Base-by-base conservation (phyloP, 1,140 invertebrate species). In the Chironomus tepperi region DNA sequence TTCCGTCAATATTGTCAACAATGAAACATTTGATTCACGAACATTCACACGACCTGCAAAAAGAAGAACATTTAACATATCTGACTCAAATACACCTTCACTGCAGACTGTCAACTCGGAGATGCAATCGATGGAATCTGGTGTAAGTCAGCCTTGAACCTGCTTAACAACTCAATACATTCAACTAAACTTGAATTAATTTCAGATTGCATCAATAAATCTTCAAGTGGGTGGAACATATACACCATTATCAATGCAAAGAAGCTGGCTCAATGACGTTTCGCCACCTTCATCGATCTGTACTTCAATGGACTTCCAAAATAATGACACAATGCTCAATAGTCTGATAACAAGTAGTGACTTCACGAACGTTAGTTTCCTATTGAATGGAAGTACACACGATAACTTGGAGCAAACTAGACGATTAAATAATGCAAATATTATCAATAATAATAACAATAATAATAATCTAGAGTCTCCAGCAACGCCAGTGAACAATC, bases 281-380 rank as follows among this genome's bases (percentile, higher is more conserved):
- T 82, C 81, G 19, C 81, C 81, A n/a, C 73, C 73, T 7, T 79
- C 79, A 43, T 81, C 80, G 10, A 80, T 81, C 76, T 80, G 78
- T 10, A 43, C 74, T 1, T 76, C 77, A 64, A 78, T 78, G 73
- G 80, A 80, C 42, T 70, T 70, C 65, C 65, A 70, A 12, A 18
- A 70, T 21, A 70, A 70, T 70, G 65, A 70, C 18, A 75, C 77
- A 6, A 82, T 82, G 81, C 81, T 80, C 74, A 82, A 78, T 70
- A 81, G 80, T 1, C 75, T 82, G 0, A 81, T 82, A n/a, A 81
- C 78, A n/a, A 81, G 81, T 10, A 79, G 80, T 5, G 81, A 82
- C 74, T 82, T 81, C 24, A 80, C 79, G 8, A 81, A 81, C 76
- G 75, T 81, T 19, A 81, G 79, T 70, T 81, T 81, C 70, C 76